phyloP scores from a whole-genome alignment of 2,888 invertebrate species.

The Pyrocoelia pectoralis region DNA sequence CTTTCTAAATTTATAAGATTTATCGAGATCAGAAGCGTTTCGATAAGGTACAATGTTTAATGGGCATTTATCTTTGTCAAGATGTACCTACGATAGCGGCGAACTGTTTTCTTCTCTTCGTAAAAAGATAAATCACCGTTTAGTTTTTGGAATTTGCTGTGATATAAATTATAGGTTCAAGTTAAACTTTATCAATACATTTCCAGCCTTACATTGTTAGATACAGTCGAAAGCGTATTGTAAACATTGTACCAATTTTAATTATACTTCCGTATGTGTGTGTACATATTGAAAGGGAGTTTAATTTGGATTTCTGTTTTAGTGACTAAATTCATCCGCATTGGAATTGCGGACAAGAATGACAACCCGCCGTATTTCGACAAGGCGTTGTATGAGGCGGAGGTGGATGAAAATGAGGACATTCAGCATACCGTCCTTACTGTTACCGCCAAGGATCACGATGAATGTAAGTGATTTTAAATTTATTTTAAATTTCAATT shows the following conservation, averaged over 20 bases:
- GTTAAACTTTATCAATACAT: neutral
- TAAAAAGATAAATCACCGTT: constrained; percentile 6
- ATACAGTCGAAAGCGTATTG: neutral
- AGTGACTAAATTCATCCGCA: constrained; percentile 98
- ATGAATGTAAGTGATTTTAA: constrained; percentile 86
- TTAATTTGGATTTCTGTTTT: constrained; percentile 60
- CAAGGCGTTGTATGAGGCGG: constrained; percentile 95
- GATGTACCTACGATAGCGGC: neutral
- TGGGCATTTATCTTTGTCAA: constrained; percentile 8
- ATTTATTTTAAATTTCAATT: constrained; percentile 11
- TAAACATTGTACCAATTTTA: constrained; percentile 13
- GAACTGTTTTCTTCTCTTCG: neutral
- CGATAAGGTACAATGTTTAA: constrained; percentile 13
- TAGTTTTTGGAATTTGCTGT: neutral
- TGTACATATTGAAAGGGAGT: constrained; percentile 9
- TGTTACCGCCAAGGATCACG: constrained; percentile 98
- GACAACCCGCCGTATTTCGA: constrained; percentile 99
- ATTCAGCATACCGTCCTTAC: constrained; percentile 97
- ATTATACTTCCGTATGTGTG: constrained; percentile 16
- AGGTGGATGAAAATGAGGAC: constrained; percentile 97
- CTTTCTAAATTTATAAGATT: constrained; percentile 6
- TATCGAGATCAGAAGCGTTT: neutral
- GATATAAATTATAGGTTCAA: neutral
- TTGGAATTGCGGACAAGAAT: constrained; percentile 99
- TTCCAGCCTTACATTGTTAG: neutral